phyloP scores from a whole-genome alignment of 2,113 vertebrate genomes.

The Tragelaphus buxtoni region DNA sequence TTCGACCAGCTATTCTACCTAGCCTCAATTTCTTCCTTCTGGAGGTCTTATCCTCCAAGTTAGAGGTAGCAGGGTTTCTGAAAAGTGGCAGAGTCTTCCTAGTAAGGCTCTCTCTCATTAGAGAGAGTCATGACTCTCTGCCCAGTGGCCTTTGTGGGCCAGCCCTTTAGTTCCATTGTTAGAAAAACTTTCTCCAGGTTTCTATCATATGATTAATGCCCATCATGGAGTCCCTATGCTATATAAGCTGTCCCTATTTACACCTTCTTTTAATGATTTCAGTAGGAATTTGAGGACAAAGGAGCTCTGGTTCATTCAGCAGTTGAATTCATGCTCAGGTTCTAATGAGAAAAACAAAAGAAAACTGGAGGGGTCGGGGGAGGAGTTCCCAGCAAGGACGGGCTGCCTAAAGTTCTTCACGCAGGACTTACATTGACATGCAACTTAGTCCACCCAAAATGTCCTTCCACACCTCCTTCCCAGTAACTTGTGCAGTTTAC shows the following conservation, averaged over 20 bases:
- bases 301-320: not conserved
- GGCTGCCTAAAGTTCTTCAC: not conserved
- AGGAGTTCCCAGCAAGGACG: not conserved
- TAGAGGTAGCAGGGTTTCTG: not conserved
- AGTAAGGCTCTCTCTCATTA: not conserved
- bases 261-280: not conserved
- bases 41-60: not conserved
- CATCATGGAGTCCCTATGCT: not conserved
- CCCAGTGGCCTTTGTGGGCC: not conserved
- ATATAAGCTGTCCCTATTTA: not conserved
- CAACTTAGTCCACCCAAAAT: not conserved
- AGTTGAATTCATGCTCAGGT: not conserved
- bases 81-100: not conserved
- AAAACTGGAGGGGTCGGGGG: rapidly evolving
- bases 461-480: not conserved
- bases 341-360: not conserved
- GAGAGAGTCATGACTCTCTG: not conserved
- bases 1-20: not conserved
- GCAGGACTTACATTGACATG: not conserved
- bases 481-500: not conserved
- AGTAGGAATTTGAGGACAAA: not conserved
- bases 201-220: not conserved
- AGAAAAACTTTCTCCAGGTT: not conserved
- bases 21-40: not conserved
- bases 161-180: not conserved